A percentile compares a stretch with the other conserved stretches of the same genome.
Evolutionary conservation across 2,113 vertebrate genomes (phyloP).

Genomic region (Erythrocercus mccallii): DNA sequence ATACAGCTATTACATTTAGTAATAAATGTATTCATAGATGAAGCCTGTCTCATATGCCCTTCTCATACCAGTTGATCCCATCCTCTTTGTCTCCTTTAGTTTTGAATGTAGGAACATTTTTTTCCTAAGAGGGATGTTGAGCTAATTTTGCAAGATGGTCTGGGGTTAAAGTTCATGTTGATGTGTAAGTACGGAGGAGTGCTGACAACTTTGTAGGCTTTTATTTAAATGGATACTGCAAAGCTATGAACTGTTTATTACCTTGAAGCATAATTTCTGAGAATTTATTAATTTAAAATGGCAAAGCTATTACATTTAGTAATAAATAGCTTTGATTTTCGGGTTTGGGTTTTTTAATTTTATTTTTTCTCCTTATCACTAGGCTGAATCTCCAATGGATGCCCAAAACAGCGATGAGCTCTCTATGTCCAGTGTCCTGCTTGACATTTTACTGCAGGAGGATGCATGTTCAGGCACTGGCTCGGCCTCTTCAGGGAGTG

Average conservation of each 20-base stretch:
- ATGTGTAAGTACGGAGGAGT: neutral
- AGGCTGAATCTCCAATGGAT: conserved; percentile 55
- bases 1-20: neutral
- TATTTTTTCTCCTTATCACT: neutral
- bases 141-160: neutral
- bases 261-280: neutral
- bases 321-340: neutral
- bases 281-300: neutral
- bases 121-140: neutral
- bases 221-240: neutral
- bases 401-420: conserved; percentile 76
- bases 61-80: neutral
- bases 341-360: neutral
- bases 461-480: conserved; percentile 83
- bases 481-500: conserved; percentile 83
- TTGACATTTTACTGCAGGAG: conserved; percentile 85
- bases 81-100: conserved; percentile 1
- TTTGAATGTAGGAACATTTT: neutral
- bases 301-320: neutral
- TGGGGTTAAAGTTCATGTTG: neutral
- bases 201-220: neutral
- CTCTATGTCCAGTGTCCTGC: conserved; percentile 85
- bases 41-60: neutral
- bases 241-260: neutral
- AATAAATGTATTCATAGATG: neutral